These are phyloP conservation scores for Drosophila varians DNA, from an alignment of 1,140 invertebrate species.

Conservation along the genomic window DNA sequence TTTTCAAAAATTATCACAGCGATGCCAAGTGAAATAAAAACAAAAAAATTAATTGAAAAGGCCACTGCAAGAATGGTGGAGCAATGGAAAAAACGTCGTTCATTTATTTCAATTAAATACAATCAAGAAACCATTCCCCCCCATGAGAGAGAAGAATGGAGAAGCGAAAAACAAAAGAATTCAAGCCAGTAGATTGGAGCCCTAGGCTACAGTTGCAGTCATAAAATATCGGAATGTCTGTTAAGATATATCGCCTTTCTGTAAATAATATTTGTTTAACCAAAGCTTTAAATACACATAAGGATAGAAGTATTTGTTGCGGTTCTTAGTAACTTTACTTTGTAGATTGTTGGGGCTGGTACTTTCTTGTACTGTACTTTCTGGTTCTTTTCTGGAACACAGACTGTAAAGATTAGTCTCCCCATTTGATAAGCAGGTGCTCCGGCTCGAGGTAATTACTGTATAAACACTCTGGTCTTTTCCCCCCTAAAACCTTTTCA, in stretches of 20 bases:
- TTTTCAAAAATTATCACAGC: conserved; percentile 26
- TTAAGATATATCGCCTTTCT: background rate
- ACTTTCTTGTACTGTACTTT: background rate
- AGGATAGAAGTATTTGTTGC: background rate
- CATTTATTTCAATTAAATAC: conserved; percentile 82
- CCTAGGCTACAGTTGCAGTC: conserved; percentile 14
- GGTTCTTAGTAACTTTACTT: background rate
- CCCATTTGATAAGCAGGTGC: conserved; percentile 39
- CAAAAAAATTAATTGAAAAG: conserved; percentile 61
- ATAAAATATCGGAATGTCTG: conserved; percentile 18
- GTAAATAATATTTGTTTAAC: background rate
- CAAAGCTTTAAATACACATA: background rate
- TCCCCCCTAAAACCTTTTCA: background rate
- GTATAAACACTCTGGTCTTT: conserved; percentile 6
- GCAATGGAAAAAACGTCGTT: conserved; percentile 56
- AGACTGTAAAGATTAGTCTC: conserved; percentile 26
- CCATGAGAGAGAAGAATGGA: too few species aligned
- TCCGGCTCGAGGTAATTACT: conserved; percentile 16
- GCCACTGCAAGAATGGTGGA: conserved; percentile 11
- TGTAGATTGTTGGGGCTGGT: background rate
- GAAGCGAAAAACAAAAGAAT: conserved; percentile 40
- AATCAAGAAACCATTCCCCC: conserved; percentile 61
- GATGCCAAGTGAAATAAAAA: conserved; percentile 8
- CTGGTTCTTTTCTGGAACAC: background rate
- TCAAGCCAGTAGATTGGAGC: conserved; percentile 10